A percentile compares a stretch with the other conserved stretches of the same genome.
Conservation (phyloP, 2,113 vertebrate species). For the Saiga tatarica region DNA sequence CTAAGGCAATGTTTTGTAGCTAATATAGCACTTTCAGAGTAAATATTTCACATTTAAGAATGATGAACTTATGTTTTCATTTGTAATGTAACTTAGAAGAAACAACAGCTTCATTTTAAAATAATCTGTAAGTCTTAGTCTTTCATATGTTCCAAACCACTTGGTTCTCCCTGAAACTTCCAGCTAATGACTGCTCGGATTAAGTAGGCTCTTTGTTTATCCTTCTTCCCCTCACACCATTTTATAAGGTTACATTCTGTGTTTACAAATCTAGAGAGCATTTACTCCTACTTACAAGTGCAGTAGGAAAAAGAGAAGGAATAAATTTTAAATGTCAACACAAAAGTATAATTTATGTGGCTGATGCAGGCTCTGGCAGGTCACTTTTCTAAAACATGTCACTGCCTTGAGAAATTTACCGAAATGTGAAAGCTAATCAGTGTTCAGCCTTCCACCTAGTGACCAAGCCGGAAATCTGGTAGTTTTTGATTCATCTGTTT, state of each 20-base stretch:
- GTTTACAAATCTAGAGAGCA: constrained; percentile 45
- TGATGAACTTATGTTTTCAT: constrained; percentile 55
- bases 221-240: neutral
- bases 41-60: constrained; percentile 55
- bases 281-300: constrained; percentile 23
- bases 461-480: neutral
- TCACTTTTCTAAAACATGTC: neutral
- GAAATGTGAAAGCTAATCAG: neutral
- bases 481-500: neutral
- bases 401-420: constrained; percentile 26
- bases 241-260: constrained; percentile 51
- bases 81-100: constrained; percentile 31
- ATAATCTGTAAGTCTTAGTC: neutral
- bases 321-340: neutral
- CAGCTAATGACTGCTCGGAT: neutral
- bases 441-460: neutral
- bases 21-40: constrained; percentile 25
- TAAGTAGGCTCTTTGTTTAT: constrained; percentile 50
- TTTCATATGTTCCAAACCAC: constrained; percentile 28
- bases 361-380: neutral
- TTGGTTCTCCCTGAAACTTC: constrained; percentile 27
- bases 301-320: neutral
- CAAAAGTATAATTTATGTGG: constrained; percentile 18
- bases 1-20: neutral
- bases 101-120: constrained; percentile 41